These are phyloP conservation scores for Sycophaga agraensis DNA, from an alignment of 1,140 invertebrate genomes.

Conservation along the genomic window DNA sequence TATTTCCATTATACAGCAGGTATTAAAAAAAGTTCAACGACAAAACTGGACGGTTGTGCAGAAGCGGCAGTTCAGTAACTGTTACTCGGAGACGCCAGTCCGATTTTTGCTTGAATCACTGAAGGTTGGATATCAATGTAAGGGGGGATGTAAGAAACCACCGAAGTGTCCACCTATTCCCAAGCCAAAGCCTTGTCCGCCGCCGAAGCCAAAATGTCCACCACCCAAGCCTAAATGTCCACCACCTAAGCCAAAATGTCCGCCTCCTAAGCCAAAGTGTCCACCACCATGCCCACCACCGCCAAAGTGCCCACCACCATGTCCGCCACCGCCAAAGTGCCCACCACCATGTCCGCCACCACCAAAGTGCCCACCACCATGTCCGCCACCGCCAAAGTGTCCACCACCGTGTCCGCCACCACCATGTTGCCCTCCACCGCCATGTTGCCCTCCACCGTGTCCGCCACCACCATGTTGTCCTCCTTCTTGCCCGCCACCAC, in stretches of 20 bases:
- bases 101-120: no score
- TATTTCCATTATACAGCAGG: no score
- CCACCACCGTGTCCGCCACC: constrained; percentile 12
- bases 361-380: not conserved
- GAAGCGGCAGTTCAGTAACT: no score
- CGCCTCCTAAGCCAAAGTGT: not conserved
- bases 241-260: not conserved
- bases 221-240: constrained; percentile 8
- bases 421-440: not conserved
- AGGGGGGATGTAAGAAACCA: no score
- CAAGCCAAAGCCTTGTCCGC: not conserved
- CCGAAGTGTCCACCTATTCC: not conserved
- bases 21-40: no score
- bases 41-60: no score
- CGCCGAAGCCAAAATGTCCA: not conserved
- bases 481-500: constrained; percentile 5
- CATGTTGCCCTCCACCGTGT: not conserved
- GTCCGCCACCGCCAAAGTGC: constrained; percentile 5
- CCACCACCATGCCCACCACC: not conserved
- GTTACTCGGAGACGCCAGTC: no score
- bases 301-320: not conserved
- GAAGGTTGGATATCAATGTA: no score
- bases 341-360: constrained; percentile 12
- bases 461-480: constrained; percentile 15
- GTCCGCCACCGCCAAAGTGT: constrained; percentile 5